Conservation (phyloP, 2,797 vertebrate genomes). For the Falco biarmicus region DNA sequence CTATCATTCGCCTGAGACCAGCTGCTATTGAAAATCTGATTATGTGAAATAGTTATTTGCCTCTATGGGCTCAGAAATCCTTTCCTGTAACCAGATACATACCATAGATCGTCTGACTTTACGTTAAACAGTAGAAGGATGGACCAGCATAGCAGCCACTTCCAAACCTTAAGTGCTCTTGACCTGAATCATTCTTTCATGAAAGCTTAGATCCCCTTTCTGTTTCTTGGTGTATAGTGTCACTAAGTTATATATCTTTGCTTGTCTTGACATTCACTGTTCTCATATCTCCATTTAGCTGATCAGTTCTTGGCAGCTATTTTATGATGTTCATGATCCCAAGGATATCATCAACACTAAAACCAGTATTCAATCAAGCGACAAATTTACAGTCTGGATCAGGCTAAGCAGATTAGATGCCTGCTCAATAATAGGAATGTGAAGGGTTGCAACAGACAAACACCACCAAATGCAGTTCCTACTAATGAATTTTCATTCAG, state of each 20-base stretch:
- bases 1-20: not conserved
- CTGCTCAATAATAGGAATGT: not conserved
- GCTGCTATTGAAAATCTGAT: not conserved
- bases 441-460: not conserved
- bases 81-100: not conserved
- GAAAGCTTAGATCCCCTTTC: not conserved
- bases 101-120: not conserved
- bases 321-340: not conserved
- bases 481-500: not conserved
- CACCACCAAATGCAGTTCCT: not conserved
- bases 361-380: slow-evolving; percentile 29
- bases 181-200: not conserved
- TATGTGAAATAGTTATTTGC: not conserved
- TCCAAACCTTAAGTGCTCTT: not conserved
- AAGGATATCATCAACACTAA: not conserved
- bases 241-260: not conserved
- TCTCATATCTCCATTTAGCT: not conserved
- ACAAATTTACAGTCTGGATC: slow-evolving; percentile 33
- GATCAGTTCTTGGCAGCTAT: not conserved
- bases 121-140: not conserved
- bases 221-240: not conserved
- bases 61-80: not conserved
- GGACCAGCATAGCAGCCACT: not conserved
- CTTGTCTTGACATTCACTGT: not conserved
- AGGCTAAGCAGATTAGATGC: slow-evolving; percentile 24